Conservation (phyloP, 2,888 invertebrate species). For the Entomobrya multifasciata region DNA sequence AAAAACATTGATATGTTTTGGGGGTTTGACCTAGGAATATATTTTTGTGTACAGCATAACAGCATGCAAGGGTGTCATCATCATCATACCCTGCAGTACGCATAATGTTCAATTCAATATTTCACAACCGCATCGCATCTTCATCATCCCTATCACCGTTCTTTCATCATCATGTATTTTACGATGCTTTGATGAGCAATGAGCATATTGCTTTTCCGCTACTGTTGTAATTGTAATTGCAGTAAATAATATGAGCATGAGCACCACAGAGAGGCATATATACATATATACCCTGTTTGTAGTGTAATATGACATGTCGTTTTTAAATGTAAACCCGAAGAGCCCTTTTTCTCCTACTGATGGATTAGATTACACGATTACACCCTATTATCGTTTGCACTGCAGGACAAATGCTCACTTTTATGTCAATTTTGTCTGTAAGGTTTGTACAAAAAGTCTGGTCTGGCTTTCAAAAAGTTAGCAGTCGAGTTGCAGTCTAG, state of each 20-base stretch:
- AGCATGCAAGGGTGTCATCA: conserved; percentile 55
- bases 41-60: too few species aligned
- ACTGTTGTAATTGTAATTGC: conserved; percentile 9
- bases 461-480: conserved; percentile 30
- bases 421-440: conserved; percentile 17
- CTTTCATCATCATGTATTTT: neutral
- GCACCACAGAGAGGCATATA: conserved; percentile 17
- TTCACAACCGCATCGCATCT: neutral
- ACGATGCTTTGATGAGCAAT: conserved; percentile 38
- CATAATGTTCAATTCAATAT: neutral
- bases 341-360: conserved; percentile 20
- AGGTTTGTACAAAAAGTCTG: neutral
- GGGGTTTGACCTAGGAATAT: conserved; percentile 64
- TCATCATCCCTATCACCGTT: neutral
- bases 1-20: conserved; percentile 35
- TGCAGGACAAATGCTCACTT: conserved; percentile 64
- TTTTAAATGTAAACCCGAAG: neutral
- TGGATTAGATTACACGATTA: conserved; percentile 72
- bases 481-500: conserved; percentile 23
- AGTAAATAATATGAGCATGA: conserved; percentile 6
- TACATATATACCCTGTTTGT: neutral
- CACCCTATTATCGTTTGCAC: conserved; percentile 51
- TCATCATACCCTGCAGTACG: conserved; percentile 4
- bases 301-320: conserved; percentile 8
- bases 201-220: conserved; percentile 40